Evolutionary conservation across 2,797 vertebrate genomes (phyloP), one percentile per base, ranked within the genome.

Genomic region (Hemibagrus guttatus): DNA sequence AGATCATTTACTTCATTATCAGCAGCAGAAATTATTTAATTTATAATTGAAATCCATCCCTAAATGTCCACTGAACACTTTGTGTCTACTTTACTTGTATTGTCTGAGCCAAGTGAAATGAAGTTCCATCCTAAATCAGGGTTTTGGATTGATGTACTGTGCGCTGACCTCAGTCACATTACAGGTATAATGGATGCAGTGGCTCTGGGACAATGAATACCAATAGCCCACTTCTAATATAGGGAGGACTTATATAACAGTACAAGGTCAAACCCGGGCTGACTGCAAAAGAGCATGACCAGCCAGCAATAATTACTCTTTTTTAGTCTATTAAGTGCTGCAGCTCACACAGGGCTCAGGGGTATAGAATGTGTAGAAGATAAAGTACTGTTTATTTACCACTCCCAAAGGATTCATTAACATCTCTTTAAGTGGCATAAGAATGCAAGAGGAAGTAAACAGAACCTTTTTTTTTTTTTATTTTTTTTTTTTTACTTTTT

Each of bases 381-480:
- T 96, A 97, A 96, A 96, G 95, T 96, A 95, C 95, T 96, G 95
- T 96, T 95, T 96, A 95, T 96, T 97, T 96, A 97, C 96, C 95
- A 95, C 95, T 96, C 96, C 96, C 96, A 93, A 86, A 94, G 96
- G 96, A 95, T 96, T 96, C 95, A 96, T 96, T 96, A 96, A 93
- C 95, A 88, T 91, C 95, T 96, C 95, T 95, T 95, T 93, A 95
- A 91, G 91, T 93, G 95, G 93, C 94, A 95, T 94, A 93, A 71
- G 76, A 63, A 79, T 83, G 46, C 66, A 87, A 69, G 82, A 79
- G 85, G 81, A 87, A 86, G 86, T 84, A 90, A 88, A 89, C 81
- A 87, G 81, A 23, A 17, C 46, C 46, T 5, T 9, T 23, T 42
- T 31, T 79, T 59, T 78, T 11, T 14, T 14, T 69, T 39, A n/a